Evolutionary conservation across 1,140 invertebrate genomes (phyloP).

Genomic region (Orius insidiosus): DNA sequence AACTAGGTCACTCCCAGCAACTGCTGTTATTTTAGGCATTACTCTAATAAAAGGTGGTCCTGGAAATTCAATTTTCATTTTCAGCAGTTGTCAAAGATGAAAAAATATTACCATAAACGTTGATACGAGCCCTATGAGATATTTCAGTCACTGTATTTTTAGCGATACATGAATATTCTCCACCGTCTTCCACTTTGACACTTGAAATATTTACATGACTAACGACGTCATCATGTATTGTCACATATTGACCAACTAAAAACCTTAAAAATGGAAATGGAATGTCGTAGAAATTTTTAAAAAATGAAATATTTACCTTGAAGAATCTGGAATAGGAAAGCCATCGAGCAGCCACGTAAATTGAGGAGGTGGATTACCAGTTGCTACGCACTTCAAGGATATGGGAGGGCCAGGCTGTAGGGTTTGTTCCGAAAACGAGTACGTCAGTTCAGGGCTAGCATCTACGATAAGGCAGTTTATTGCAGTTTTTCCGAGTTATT

Average conservation of each 20-base stretch:
- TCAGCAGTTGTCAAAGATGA: neutral
- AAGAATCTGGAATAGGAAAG: slow-evolving; percentile 55
- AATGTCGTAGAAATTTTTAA: neutral
- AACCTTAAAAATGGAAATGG: slow-evolving; percentile 34
- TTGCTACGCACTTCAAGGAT: slow-evolving; percentile 76
- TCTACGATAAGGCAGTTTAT: too few relatives aligned
- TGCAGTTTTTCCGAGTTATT: too few relatives aligned
- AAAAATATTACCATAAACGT: slow-evolving; percentile 54
- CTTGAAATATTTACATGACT: slow-evolving; percentile 85
- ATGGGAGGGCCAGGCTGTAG: slow-evolving; percentile 72
- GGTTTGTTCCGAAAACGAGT: slow-evolving; percentile 80
- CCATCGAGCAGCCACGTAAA: slow-evolving; percentile 78
- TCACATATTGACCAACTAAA: slow-evolving; percentile 71
- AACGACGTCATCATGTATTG: slow-evolving; percentile 64
- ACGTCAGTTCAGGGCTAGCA: slow-evolving; percentile 64
- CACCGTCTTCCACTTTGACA: slow-evolving; percentile 76
- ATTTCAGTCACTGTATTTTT: slow-evolving; percentile 61
- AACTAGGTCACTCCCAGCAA: slow-evolving; percentile 66
- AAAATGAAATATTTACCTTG: slow-evolving; percentile 31
- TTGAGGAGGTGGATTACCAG: slow-evolving; percentile 77
- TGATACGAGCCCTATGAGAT: slow-evolving; percentile 65
- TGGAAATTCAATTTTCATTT: slow-evolving; percentile 20
- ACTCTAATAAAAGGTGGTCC: slow-evolving; percentile 70
- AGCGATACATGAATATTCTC: slow-evolving; percentile 75
- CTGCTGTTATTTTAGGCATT: slow-evolving; percentile 80